phyloP scores from a whole-genome alignment of 2,888 invertebrate genomes.

The Chrysolina oricalcia region DNA sequence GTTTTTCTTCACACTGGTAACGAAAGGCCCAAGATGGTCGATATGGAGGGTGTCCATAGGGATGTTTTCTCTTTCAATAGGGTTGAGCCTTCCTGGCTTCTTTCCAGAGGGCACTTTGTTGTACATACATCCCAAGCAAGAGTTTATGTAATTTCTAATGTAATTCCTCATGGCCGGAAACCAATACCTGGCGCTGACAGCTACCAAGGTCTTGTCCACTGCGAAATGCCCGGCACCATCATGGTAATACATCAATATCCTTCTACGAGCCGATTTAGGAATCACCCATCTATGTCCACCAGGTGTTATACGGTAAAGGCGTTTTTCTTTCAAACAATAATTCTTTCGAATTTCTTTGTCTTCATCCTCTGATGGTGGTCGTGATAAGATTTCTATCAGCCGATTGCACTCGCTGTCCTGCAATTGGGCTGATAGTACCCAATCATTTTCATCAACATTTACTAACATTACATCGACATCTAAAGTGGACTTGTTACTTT shows the following conservation, averaged over 20 bases:
- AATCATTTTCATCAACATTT: constrained; percentile 47
- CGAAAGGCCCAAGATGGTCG: no score
- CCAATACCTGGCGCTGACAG: constrained; percentile 59
- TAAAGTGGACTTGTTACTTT: constrained; percentile 7
- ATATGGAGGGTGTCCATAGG: no score
- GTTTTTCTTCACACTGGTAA: no score
- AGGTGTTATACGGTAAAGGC: constrained; percentile 44
- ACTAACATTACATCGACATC: constrained; percentile 40
- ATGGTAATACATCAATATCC: constrained; percentile 54
- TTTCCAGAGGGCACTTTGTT: constrained; percentile 59
- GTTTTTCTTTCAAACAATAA: constrained; percentile 48
- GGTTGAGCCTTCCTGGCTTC: constrained; percentile 46
- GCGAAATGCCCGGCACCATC: constrained; percentile 62
- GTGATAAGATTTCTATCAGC: constrained; percentile 42
- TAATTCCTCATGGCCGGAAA: constrained; percentile 58
- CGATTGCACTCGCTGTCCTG: constrained; percentile 42
- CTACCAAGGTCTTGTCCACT: no score
- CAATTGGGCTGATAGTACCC: constrained; percentile 55
- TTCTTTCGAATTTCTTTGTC: constrained; percentile 45
- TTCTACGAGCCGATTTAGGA: constrained; percentile 43
- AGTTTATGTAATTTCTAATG: constrained; percentile 60
- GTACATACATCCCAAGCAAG: constrained; percentile 62
- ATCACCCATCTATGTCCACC: constrained; percentile 49
- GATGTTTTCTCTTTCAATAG: constrained; percentile 50
- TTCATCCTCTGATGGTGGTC: constrained; percentile 34